Evolutionary conservation across 2,113 vertebrate species (phyloP).

Genomic region (Periophthalmus modestus): DNA sequence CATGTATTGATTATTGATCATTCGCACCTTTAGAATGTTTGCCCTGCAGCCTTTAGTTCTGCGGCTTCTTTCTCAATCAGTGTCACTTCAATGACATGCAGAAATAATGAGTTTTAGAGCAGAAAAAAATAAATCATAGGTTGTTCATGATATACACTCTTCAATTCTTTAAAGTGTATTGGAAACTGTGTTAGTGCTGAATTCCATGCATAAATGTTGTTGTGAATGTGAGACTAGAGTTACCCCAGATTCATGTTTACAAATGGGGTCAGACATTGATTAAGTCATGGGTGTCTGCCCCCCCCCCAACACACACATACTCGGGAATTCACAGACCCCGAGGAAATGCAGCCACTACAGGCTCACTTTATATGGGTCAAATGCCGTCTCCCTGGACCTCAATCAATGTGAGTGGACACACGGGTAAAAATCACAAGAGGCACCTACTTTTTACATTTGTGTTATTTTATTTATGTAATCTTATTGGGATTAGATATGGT

Average conservation of each 20-base stretch:
- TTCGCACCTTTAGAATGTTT: neutral
- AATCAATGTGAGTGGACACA: slow-evolving; percentile 36
- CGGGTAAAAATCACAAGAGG: slow-evolving; percentile 19
- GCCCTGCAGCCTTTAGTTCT: neutral
- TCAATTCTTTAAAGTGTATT: neutral
- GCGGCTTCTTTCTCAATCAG: neutral
- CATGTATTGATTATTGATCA: neutral
- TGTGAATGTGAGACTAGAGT: slow-evolving; percentile 11
- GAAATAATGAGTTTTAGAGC: neutral
- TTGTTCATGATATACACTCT: neutral
- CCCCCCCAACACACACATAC: slow-evolving; percentile 12
- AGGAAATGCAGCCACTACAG: slow-evolving; percentile 45
- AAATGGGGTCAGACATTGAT: slow-evolving; percentile 8
- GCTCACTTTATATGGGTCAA: slow-evolving; percentile 61
- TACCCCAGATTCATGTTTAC: slow-evolving; percentile 8
- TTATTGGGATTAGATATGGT: neutral
- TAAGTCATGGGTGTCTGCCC: neutral
- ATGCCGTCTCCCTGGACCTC: slow-evolving; percentile 31
- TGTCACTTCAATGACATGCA: neutral
- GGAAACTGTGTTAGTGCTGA: too few species aligned
- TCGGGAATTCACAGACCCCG: slow-evolving; percentile 35
- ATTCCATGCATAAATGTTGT: slow-evolving; percentile 42
- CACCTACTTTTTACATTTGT: neutral
- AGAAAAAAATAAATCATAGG: neutral
- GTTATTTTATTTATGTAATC: neutral